These are phyloP conservation scores for Gymnocypris eckloni DNA, from an alignment of 2,797 vertebrate species.

Conservation along the genomic window DNA sequence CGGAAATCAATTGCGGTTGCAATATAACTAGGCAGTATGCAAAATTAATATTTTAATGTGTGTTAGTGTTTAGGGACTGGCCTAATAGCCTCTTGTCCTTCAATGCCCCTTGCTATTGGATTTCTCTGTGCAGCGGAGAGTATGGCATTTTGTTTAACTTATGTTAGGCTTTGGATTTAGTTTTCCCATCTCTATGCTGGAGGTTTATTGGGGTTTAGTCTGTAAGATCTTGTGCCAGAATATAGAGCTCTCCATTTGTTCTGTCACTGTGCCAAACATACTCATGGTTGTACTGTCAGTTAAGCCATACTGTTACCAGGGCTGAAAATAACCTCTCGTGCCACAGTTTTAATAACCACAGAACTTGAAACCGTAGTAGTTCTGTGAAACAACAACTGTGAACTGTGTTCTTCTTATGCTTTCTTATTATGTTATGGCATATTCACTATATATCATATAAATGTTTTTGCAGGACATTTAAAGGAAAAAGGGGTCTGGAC, in stretches of 20 bases:
- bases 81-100: constrained; percentile 2
- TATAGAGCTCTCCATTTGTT: constrained; percentile 30
- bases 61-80: background rate
- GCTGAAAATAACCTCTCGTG: constrained; percentile 21
- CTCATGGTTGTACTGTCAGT: constrained; percentile 21
- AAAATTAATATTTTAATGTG: background rate
- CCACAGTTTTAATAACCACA: constrained; percentile 13
- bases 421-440: too few relatives aligned
- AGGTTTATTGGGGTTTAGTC: constrained; percentile 43
- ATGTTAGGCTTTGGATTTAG: constrained; percentile 30
- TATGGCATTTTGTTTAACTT: constrained; percentile 17
- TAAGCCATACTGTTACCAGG: constrained; percentile 36
- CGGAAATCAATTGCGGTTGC: background rate
- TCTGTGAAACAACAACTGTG: background rate
- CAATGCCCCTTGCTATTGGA: constrained; percentile 7
- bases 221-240: constrained; percentile 22
- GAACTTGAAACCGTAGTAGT: background rate
- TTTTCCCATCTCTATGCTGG: constrained; percentile 26
- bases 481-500: too few relatives aligned
- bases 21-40: background rate
- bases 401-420: too few relatives aligned
- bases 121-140: background rate
- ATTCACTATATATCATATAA: too few relatives aligned
- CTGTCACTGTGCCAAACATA: constrained; percentile 34
- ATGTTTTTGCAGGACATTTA: background rate